Conservation (phyloP, 2,888 invertebrate genomes). For the Cantharis lateralis region DNA sequence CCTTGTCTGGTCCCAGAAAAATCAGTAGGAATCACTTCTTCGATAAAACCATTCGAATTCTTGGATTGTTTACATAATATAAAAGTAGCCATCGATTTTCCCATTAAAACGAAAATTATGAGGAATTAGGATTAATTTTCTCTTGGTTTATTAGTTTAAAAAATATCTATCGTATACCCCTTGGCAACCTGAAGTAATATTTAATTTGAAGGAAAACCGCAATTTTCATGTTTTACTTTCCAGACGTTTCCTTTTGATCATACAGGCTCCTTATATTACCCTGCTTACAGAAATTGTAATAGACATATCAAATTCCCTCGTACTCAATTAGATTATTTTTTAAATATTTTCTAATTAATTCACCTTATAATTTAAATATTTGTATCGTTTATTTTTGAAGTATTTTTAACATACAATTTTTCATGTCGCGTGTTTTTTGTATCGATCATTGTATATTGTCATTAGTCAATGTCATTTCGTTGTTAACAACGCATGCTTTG, state of each 20-base stretch:
- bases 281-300: background rate
- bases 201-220: background rate
- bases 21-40: no score
- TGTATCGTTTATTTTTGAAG: background rate
- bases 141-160: no score
- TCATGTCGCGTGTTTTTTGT: background rate
- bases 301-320: background rate
- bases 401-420: background rate
- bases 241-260: background rate
- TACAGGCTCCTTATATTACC: background rate
- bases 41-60: no score
- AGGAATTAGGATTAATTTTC: no score
- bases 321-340: background rate
- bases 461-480: background rate
- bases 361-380: background rate
- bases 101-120: no score
- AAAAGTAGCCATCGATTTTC: no score
- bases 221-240: background rate
- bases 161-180: no score
- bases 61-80: no score
- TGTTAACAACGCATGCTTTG: background rate
- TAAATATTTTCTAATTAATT: background rate
- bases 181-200: no score
- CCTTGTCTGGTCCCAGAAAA: no score
- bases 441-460: background rate